A percentile compares a stretch with the other conserved stretches of the same genome.
phyloP scores from a whole-genome alignment of 2,888 invertebrate species.

The Sphecodes monilicornis region DNA sequence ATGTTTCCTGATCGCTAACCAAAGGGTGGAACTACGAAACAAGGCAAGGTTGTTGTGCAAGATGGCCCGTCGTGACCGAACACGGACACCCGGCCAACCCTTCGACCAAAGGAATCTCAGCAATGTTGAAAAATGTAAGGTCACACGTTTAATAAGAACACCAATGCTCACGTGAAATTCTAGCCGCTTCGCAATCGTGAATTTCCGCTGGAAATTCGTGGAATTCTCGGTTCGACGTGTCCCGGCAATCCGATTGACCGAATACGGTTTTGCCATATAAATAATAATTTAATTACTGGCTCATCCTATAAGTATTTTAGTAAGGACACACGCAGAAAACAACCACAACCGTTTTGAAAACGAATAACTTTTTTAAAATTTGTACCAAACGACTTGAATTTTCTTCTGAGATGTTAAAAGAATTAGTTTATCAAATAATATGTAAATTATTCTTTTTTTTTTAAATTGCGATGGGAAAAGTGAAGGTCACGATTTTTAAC shows the following conservation, averaged over 20 bases:
- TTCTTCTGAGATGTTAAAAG: too few relatives aligned
- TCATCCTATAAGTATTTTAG: too few relatives aligned
- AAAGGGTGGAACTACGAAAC: constrained; percentile 40
- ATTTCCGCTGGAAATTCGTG: background rate
- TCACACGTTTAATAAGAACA: background rate
- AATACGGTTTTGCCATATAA: background rate
- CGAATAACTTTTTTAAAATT: too few relatives aligned
- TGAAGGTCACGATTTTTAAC: too few relatives aligned
- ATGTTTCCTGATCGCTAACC: constrained; percentile 65
- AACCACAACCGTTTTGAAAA: too few relatives aligned
- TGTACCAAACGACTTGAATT: too few relatives aligned
- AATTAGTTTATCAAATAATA: too few relatives aligned
- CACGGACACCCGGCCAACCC: constrained; percentile 12
- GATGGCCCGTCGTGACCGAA: constrained; percentile 50
- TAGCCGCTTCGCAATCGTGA: background rate
- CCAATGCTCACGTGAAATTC: background rate
- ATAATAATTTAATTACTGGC: background rate
- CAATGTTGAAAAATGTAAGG: constrained; percentile 8
- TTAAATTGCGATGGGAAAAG: too few relatives aligned
- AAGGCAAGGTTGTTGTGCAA: constrained; percentile 45
- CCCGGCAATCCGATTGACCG: background rate
- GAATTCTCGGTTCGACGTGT: background rate
- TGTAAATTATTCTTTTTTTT: too few relatives aligned
- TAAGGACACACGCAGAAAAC: too few relatives aligned
- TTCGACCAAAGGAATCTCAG: background rate